Base-by-base conservation (phyloP, 2,888 invertebrate species). In the Spatulosminthurus flaviceps region DNA sequence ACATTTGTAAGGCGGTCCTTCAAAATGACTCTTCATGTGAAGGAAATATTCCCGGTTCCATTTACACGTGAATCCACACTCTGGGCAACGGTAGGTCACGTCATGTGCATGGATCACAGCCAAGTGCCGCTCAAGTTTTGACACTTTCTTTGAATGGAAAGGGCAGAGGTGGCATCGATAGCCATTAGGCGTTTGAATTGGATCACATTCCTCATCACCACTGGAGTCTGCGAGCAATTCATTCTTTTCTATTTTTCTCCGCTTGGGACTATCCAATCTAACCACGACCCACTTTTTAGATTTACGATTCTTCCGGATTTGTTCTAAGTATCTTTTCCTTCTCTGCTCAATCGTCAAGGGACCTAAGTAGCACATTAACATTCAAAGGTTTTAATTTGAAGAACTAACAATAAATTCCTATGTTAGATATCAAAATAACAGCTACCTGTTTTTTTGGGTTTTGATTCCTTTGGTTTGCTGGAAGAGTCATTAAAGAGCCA, bases 1-100 rank as follows among this genome's bases (percentile, higher is more conserved):
- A 87, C 92, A 92, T 83, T 89, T 88, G 86, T 89, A 91, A n/a
- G 92, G 91, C n/a, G 91, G 91, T 22, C 91, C 91, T 71, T 88
- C 87, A 86, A 90, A 91, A 87, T 90, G 90, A 28, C 88, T 88
- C 85, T 90, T 90, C 90, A 91, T 90, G 86, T 92, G 92, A 81
- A 88, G 88, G 82, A 90, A 89, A 87, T 90, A 92, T 84, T 90
- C 90, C 42, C 90, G 89, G 85, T 91, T 91, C 88, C 91, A 91
- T 82, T 90, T 90, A 84, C 91, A 90, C 69, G 90, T 90, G 87
- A 90, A 92, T n/a, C 89, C 89, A 87, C 92, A 92, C 73, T 91
- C 87, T 43, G 90, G 90, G 86, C 92, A 92, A 84, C 90, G 89
- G 84, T 90, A 91, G 2, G 90, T 90, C 1, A 90, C 89, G 86